Conservation (phyloP, 2,797 vertebrate species). For the Oreortyx pictus region DNA sequence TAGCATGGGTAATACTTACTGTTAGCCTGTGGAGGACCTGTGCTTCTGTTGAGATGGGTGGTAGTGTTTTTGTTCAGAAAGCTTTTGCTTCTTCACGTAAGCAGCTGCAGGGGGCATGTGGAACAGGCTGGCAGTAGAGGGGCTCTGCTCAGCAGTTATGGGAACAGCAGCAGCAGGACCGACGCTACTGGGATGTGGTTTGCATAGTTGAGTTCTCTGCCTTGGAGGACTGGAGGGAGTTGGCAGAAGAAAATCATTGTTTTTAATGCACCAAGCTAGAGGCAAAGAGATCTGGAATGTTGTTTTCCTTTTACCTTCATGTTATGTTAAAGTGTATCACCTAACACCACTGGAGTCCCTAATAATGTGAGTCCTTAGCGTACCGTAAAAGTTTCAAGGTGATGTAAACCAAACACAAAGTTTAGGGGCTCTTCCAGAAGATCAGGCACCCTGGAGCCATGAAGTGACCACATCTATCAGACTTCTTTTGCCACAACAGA, state of each 20-base stretch:
- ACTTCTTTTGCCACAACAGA: background rate
- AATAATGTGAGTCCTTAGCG: background rate
- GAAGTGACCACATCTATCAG: background rate
- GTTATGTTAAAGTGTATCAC: background rate
- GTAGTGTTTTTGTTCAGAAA: background rate
- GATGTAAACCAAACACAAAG: constrained; percentile 9
- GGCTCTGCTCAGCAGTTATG: background rate
- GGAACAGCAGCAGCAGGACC: background rate
- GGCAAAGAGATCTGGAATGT: background rate
- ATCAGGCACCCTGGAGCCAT: background rate
- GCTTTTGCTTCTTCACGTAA: background rate
- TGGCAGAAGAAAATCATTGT: background rate
- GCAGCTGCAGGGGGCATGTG: background rate
- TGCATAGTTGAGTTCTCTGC: background rate
- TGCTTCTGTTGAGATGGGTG: background rate
- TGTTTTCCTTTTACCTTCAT: background rate
- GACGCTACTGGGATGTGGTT: background rate
- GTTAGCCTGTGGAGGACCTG: background rate
- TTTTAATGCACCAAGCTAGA: background rate
- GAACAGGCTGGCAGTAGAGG: fast-evolving
- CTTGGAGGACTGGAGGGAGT: background rate
- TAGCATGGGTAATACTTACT: background rate
- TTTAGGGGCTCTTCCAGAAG: background rate
- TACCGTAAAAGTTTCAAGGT: background rate
- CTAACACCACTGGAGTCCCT: background rate